Evolutionary conservation across 1,140 invertebrate species (phyloP).

Genomic region (Mercenaria mercenaria): DNA sequence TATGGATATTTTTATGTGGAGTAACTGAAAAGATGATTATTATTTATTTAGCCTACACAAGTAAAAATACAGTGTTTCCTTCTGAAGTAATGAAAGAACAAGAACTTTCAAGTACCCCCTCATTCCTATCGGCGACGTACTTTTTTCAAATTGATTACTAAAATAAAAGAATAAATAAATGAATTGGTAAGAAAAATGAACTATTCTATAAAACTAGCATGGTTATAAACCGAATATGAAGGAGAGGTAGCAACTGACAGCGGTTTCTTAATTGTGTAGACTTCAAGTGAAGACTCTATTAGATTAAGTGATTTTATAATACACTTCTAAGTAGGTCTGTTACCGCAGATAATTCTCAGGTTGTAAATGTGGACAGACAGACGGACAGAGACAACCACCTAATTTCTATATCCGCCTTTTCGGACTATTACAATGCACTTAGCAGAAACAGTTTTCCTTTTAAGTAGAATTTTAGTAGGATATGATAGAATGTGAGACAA

Average conservation of each 20-base stretch:
- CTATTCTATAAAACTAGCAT: slow-evolving; percentile 20
- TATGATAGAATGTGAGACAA: no score
- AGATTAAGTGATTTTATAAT: background rate
- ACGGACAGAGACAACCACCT: slow-evolving; percentile 16
- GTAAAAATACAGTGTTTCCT: slow-evolving; percentile 15
- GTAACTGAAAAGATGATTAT: slow-evolving; percentile 30
- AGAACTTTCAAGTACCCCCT: slow-evolving; percentile 29
- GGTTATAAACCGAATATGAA: slow-evolving; percentile 8
- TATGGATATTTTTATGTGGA: no score
- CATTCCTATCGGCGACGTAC: slow-evolving; percentile 12
- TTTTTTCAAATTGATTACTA: slow-evolving; percentile 21
- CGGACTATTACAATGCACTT: slow-evolving; percentile 24
- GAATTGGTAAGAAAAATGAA: slow-evolving; percentile 31
- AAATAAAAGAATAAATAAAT: slow-evolving; percentile 25
- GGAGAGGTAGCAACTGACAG: no score
- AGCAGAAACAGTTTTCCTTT: slow-evolving; percentile 40
- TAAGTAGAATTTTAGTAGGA: background rate
- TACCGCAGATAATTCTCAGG: slow-evolving; percentile 20
- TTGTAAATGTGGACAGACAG: slow-evolving; percentile 48
- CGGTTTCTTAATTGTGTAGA: background rate
- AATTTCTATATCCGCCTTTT: slow-evolving; percentile 36
- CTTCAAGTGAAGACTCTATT: slow-evolving; percentile 8
- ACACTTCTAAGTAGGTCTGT: slow-evolving; percentile 6
- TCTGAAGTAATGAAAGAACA: background rate
- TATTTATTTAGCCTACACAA: slow-evolving; percentile 26